phyloP scores from a whole-genome alignment of 2,113 vertebrate species.

The human region GRCh38 chr18:10094501-10095000 shows the following conservation, averaged over 20 bases:
- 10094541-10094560: too few relatives aligned
- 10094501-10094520: too few relatives aligned
- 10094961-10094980: background rate
- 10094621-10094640: background rate
- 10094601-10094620: background rate
- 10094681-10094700: background rate
- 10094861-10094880: background rate
- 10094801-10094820: background rate
- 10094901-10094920: background rate
- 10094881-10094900: background rate
- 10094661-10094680: background rate
- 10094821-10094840: background rate
- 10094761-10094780: background rate
- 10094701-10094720: background rate
- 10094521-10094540: too few relatives aligned
- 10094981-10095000: background rate
- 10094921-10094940: background rate
- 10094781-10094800: background rate
- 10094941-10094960: background rate
- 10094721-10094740: background rate
- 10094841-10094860: background rate
- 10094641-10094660: background rate
- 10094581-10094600: background rate
- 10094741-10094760: background rate
- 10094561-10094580: background rate